Conservation (phyloP, 2,888 invertebrate genomes). For the Unio pictorum region DNA sequence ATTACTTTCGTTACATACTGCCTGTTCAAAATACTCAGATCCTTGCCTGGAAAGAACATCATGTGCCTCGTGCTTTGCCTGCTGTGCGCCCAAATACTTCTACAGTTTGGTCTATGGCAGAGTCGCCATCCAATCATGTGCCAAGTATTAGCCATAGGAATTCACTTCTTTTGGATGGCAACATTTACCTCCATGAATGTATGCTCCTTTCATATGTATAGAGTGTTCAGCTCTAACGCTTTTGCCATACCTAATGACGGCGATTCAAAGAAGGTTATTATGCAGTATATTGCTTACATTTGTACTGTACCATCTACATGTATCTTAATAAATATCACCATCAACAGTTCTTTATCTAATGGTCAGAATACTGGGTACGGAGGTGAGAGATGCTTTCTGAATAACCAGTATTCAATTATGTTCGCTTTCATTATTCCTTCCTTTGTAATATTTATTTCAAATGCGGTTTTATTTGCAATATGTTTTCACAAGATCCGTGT, state of each 20-base stretch:
- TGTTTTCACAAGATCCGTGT: slow-evolving; percentile 34
- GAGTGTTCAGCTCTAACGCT: slow-evolving; percentile 20
- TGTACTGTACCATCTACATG: slow-evolving; percentile 15
- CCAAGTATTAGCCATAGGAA: slow-evolving; percentile 21
- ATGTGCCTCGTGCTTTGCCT: slow-evolving; percentile 36
- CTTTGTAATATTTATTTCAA: slow-evolving; percentile 28
- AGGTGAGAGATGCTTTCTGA: slow-evolving; percentile 24
- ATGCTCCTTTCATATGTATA: slow-evolving; percentile 43
- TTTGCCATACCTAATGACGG: background rate
- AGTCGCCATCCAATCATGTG: slow-evolving; percentile 11
- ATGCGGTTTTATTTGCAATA: slow-evolving; percentile 35
- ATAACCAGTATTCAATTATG: slow-evolving; percentile 9
- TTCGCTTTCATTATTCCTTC: slow-evolving; percentile 44
- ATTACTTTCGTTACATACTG: slow-evolving; percentile 39
- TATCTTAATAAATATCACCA: slow-evolving; percentile 11
- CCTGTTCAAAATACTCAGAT: slow-evolving; percentile 30
- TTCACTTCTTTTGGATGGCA: slow-evolving; percentile 44
- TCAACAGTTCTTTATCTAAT: slow-evolving; percentile 10
- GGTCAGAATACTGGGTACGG: slow-evolving; percentile 31
- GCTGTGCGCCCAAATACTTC: slow-evolving; percentile 32
- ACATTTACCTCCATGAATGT: slow-evolving; percentile 40
- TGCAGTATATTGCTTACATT: slow-evolving; percentile 15
- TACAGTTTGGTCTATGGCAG: slow-evolving; percentile 26
- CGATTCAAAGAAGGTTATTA: background rate
- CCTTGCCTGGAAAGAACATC: slow-evolving; percentile 41